Evolutionary conservation across 2,797 vertebrate genomes (phyloP), one percentile per base, ranked within the genome.

Genomic region (Pantherophis vulpinus): DNA sequence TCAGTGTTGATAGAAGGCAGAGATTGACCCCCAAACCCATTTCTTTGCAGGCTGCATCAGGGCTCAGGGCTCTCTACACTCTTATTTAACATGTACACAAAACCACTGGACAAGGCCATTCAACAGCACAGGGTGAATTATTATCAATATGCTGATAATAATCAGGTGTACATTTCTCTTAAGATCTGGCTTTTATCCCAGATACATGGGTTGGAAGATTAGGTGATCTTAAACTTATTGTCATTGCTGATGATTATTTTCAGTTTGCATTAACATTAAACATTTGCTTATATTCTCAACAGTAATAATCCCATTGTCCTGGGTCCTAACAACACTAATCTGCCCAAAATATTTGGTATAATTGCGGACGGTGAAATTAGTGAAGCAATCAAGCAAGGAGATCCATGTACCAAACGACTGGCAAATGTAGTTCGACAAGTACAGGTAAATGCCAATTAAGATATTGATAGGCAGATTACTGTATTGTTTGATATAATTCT

Each of bases 221-320:
- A 47, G 74, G 42, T 83, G 42, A 47, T 10, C 74, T 47, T 83
- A 83, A 83, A 83, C 1, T 47, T 79, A 23, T 11, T 79, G 74
- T 42, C 47, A 83, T 4, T 83, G 42, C 37, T 83, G 20, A 83
- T 47, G 74, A 23, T 47, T 83, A 83, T 83, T 83, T 37, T 79
- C 37, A 79, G 18, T 83, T 56, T 70, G 32, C 13, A 91, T 54
- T 13, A 74, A 54, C 16, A 29, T 90, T 59, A n/a, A 87, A 87
- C 54, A 59, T 47, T 61, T 89, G 23, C 25, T 95, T 95, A 93
- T 14, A 61, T 95, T 92, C 94, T 32, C 93, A 88, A 97, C 96
- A 99, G 99, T 98, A 99, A 99, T 98, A 99, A 99, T 96, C 99
- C 99, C 9, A 97, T 99, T 7, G 98, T 99, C 96, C 98, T 99